Evolutionary conservation across 2,113 vertebrate genomes (phyloP).

Genomic region (Sebastes fasciatus): DNA sequence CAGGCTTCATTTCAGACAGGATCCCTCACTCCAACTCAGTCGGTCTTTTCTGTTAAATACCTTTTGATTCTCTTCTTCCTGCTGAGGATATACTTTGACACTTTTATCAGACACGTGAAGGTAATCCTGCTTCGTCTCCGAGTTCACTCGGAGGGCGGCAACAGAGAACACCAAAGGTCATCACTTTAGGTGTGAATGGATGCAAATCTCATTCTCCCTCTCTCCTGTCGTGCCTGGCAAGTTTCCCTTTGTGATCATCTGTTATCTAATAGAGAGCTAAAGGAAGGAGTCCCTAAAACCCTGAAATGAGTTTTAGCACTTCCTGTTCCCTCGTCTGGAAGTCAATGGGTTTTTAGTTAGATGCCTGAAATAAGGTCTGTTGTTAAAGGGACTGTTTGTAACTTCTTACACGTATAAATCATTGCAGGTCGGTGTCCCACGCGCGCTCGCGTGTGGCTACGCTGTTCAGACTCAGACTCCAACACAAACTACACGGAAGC

Average conservation of each 20-base stretch:
- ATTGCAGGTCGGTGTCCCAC: too few species aligned
- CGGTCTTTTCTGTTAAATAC: not conserved
- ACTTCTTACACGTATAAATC: too few species aligned
- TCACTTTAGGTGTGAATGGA: conserved; percentile 25
- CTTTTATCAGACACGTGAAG: conserved; percentile 39
- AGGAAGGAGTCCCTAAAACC: too few species aligned
- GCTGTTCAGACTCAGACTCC: too few species aligned
- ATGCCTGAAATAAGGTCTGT: too few species aligned
- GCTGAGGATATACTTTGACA: conserved; percentile 13
- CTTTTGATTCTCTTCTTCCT: not conserved
- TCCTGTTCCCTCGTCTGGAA: too few species aligned
- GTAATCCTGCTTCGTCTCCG: conserved; percentile 23
- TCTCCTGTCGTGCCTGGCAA: conserved; percentile 6
- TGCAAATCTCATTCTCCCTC: conserved; percentile 29
- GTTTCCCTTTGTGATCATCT: conserved; percentile 10
- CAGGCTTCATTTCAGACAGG: not conserved
- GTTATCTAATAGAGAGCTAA: not conserved
- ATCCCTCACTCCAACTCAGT: not conserved
- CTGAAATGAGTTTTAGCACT: too few species aligned
- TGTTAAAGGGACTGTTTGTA: too few species aligned
- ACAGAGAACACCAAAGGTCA: conserved; percentile 31
- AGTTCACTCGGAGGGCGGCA: conserved; percentile 36
- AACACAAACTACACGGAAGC: too few species aligned
- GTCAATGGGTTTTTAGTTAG: too few species aligned
- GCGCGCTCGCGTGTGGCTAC: too few species aligned